Percentiles rank a stretch among this genome's conserved stretches.
Conservation (phyloP, 2,113 vertebrate species). For the Cathartes aura region DNA sequence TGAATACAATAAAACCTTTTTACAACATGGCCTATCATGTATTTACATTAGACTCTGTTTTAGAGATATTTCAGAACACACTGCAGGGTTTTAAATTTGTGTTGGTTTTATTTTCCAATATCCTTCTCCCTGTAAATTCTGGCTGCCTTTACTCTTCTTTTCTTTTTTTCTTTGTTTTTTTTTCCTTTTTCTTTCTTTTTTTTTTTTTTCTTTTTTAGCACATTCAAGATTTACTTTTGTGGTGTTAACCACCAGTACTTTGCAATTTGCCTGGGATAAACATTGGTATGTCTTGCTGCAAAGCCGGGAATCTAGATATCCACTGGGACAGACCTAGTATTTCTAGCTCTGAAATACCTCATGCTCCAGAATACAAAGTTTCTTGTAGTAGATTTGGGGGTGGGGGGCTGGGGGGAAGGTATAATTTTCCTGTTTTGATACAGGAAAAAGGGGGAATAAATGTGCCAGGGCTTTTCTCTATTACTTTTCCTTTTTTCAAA, state of each 20-base stretch:
- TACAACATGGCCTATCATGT: not conserved
- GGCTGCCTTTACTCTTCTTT: not conserved
- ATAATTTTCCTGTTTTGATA: not conserved
- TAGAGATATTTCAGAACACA: not conserved
- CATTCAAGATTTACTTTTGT: not conserved
- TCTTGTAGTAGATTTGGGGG: not conserved
- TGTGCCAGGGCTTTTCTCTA: not conserved
- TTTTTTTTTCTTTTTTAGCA: not conserved
- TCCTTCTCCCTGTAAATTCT: not conserved
- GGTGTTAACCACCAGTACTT: not conserved
- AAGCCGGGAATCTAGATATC: not conserved
- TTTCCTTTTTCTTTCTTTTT: rapidly evolving
- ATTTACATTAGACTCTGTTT: not conserved
- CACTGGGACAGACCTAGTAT: not conserved
- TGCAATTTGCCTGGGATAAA: not conserved
- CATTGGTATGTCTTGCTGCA: not conserved
- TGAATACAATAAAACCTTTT: not conserved
- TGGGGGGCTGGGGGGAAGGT: rapidly evolving
- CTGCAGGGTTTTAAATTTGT: not conserved
- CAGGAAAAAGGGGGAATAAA: rapidly evolving
- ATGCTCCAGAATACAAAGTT: not conserved
- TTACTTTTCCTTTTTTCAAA: not conserved
- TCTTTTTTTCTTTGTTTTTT: too few species aligned
- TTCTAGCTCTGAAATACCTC: not conserved
- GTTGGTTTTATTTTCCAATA: not conserved